These are phyloP conservation scores for Urocynchramus pylzowi DNA, from an alignment of 2,113 vertebrate genomes.

Conservation along the genomic window DNA sequence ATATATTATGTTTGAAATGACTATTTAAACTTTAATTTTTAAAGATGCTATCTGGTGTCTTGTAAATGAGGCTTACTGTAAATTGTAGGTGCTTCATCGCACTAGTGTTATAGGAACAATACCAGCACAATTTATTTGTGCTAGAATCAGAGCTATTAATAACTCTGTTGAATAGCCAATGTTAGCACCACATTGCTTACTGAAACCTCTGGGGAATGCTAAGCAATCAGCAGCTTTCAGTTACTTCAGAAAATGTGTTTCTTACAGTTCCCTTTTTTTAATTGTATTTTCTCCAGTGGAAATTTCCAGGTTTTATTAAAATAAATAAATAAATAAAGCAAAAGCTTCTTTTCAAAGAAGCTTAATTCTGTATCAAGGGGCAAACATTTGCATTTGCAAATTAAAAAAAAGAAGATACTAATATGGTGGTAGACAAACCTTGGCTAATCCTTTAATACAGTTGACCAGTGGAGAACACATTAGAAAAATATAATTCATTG, in stretches of 20 bases:
- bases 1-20: neutral
- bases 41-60: neutral
- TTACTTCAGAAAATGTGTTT: neutral
- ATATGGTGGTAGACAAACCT: neutral
- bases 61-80: neutral
- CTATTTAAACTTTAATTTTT: neutral
- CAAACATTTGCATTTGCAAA: neutral
- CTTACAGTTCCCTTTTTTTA: neutral
- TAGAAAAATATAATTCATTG: neutral
- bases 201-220: neutral
- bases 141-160: neutral
- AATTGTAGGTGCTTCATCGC: neutral
- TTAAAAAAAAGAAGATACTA: accelerated
- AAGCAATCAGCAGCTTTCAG: neutral
- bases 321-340: neutral
- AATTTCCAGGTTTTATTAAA: neutral
- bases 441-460: neutral
- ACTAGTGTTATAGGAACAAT: neutral
- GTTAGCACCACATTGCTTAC: neutral
- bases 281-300: neutral
- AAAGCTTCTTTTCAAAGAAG: neutral
- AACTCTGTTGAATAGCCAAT: neutral
- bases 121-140: neutral
- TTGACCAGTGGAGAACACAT: neutral
- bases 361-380: neutral